Base-by-base conservation (phyloP, 2,888 invertebrate genomes). In the Leptura quadrifasciata region DNA sequence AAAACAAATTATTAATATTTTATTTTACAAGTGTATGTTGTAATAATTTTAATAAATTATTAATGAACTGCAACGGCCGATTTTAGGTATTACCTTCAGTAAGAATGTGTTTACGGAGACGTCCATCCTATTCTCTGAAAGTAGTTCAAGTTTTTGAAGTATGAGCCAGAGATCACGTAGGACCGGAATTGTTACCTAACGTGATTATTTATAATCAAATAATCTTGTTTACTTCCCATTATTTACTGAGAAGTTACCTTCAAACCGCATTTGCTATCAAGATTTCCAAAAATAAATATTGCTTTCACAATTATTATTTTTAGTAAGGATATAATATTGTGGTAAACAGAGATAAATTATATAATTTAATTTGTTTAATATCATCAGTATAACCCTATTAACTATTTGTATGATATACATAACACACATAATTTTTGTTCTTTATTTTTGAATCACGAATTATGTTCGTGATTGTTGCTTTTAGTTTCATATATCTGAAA, bases 81-180 rank as follows among this genome's bases (percentile, higher is more conserved):
- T n/a, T n/a, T n/a, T 47, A 47, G 47, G 4, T 47, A 15, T 47
- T 47, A 47, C 6, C 17, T n/a, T 2, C 47, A n/a, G 3, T 55
- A 57, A 57, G 5, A 20, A 21, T 20, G 1, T 21, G 15, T 21
- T 57, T 57, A 21, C 9, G 57, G 57, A 20, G 6, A 55, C 17
- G 9, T 17, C 4, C 55, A 17, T 55, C 18, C 17, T 17, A 57
- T 10, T 57, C 21, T 10, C 15, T 10, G 57, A 57, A 60, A 60
- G 31, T 60, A 60, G 27, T n/a, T 27, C 60, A 27, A 27, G 60
- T 31, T 15, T n/a, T 60, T 27, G 10, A 12, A 21, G 15, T 60
- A 60, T 60, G 60, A 60, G 60, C 1, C 31, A 60, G 31, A 60
- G n/a, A 27, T 60, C 60, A 60, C 60, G 60, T 60, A 60, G 24